These are phyloP conservation scores for Chymomyza caudatula DNA, from an alignment of 2,888 invertebrate genomes.

Conservation along the genomic window DNA sequence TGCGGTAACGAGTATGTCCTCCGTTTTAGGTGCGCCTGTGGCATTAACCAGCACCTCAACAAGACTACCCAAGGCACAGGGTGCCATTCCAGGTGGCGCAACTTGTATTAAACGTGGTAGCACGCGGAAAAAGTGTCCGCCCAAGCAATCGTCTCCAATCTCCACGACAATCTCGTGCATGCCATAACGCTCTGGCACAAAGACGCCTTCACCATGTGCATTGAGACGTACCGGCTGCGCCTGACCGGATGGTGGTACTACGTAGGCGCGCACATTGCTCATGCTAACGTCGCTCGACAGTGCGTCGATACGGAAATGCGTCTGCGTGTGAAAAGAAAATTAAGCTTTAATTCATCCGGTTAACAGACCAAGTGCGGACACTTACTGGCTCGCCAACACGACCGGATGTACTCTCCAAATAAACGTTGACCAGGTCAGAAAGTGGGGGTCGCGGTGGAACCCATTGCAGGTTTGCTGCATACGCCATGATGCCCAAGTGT, in stretches of 20 bases:
- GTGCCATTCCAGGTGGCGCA: constrained; percentile 94
- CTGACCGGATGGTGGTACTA: constrained; percentile 86
- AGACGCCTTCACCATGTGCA: constrained; percentile 88
- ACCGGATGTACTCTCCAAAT: constrained; percentile 89
- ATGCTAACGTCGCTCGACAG: constrained; percentile 84
- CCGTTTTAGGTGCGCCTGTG: constrained; percentile 87
- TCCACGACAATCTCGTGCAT: constrained; percentile 90
- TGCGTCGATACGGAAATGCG: constrained; percentile 87
- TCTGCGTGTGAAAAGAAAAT: constrained; percentile 79
- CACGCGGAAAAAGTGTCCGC: constrained; percentile 89
- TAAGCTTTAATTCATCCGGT: constrained; percentile 39
- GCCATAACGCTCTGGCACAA: constrained; percentile 92
- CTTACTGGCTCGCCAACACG: constrained; percentile 91
- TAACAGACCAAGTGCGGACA: constrained; percentile 17
- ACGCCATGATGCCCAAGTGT: constrained; percentile 98
- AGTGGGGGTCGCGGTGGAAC: constrained; percentile 90
- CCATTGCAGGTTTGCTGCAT: constrained; percentile 95
- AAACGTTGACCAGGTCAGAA: constrained; percentile 88
- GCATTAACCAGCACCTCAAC: constrained; percentile 96
- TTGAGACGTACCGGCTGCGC: constrained; percentile 83
- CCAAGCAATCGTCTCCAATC: constrained; percentile 81
- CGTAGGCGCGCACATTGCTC: constrained; percentile 86
- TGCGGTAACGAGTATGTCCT: constrained; percentile 94
- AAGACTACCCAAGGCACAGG: constrained; percentile 95
- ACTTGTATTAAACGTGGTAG: constrained; percentile 92